A percentile compares a stretch with the other conserved stretches of the same genome.
Evolutionary conservation across 2,113 vertebrate species (phyloP).

Genomic region (Callopanchax toddi): DNA sequence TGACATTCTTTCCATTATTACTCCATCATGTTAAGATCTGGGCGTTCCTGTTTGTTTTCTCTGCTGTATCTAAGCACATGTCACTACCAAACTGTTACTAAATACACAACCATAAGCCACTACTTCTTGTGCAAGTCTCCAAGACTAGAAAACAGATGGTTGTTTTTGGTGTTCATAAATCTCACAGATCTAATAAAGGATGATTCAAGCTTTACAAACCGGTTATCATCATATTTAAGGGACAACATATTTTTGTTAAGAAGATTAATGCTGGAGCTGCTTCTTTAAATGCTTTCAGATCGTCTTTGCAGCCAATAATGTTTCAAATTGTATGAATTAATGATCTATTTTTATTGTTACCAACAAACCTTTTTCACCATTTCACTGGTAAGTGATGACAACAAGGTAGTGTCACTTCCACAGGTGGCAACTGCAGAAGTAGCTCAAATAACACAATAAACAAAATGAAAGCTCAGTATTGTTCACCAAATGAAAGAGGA

Average conservation of each 20-base stretch:
- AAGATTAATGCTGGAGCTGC: slow-evolving; percentile 9
- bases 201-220: background rate
- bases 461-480: too few species aligned
- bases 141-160: slow-evolving; percentile 8
- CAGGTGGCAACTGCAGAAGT: too few species aligned
- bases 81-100: slow-evolving; percentile 53
- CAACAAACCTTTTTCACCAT: too few species aligned
- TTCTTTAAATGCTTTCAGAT: background rate
- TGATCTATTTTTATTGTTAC: too few species aligned
- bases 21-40: slow-evolving; percentile 65
- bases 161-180: slow-evolving; percentile 17
- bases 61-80: slow-evolving; percentile 72
- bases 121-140: slow-evolving; percentile 37
- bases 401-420: too few species aligned
- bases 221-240: background rate
- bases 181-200: background rate
- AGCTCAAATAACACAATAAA: too few species aligned
- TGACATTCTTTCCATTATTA: slow-evolving; percentile 77
- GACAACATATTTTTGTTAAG: background rate
- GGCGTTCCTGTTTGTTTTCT: slow-evolving; percentile 77
- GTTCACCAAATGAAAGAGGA: too few species aligned
- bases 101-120: slow-evolving; percentile 46
- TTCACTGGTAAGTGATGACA: too few species aligned
- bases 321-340: too few species aligned
- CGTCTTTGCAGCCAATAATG: too few species aligned